Evolutionary conservation across 2,797 vertebrate species (phyloP).

Genomic region (Rhincodon typus): DNA sequence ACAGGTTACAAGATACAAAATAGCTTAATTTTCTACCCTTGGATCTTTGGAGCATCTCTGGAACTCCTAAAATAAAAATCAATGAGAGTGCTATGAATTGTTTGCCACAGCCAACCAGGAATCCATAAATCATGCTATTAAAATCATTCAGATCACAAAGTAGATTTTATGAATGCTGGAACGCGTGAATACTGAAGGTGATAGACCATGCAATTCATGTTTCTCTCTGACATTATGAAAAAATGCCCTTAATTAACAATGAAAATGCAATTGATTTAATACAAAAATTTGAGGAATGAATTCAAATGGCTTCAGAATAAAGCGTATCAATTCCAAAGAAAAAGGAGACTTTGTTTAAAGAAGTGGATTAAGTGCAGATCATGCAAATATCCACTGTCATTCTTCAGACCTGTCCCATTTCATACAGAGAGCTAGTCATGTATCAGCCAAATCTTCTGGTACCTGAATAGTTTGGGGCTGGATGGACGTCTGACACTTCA

Average conservation of each 20-base stretch:
- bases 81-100: no score
- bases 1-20: background rate
- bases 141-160: background rate
- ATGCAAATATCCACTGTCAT: background rate
- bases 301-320: background rate
- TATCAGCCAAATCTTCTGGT: no score
- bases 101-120: background rate
- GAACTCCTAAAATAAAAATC: background rate
- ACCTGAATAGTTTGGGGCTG: no score
- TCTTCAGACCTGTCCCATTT: background rate
- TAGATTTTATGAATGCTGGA: background rate
- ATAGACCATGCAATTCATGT: background rate
- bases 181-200: background rate
- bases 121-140: background rate
- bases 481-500: no score
- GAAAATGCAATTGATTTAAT: background rate
- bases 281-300: background rate
- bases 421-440: background rate
- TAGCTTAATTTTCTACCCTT: background rate
- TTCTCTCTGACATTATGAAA: background rate
- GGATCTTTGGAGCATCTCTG: background rate
- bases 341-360: background rate
- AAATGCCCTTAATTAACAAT: background rate
- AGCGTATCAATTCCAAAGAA: background rate
- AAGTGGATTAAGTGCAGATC: background rate